Evolutionary conservation across 1,140 invertebrate genomes (phyloP).

Genomic region (Metaphire vulgaris): DNA sequence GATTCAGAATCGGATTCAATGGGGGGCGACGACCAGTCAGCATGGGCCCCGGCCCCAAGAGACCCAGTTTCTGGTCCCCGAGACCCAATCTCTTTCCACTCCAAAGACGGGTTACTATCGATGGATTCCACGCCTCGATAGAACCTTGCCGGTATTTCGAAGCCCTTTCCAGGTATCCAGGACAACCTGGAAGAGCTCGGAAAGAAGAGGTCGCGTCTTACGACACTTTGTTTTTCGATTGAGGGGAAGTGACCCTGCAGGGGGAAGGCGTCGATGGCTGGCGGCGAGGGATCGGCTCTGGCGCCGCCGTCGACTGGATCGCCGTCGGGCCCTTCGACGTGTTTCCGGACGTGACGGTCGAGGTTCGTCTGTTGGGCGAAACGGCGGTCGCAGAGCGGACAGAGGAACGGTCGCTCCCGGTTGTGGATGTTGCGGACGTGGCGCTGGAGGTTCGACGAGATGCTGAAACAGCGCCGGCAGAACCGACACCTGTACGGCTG

Average conservation of each 20-base stretch:
- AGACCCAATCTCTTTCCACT: neutral
- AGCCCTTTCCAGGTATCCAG: neutral
- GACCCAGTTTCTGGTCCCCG: too few relatives aligned
- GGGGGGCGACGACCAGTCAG: neutral
- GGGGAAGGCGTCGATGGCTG: neutral
- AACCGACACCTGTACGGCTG: conserved; percentile 95
- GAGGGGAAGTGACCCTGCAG: neutral
- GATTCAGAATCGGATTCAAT: neutral
- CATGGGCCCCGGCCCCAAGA: neutral
- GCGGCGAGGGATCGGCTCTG: neutral
- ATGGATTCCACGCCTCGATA: neutral
- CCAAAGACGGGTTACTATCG: neutral
- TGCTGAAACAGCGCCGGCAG: conserved; percentile 95
- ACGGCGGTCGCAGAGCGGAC: conserved; percentile 75
- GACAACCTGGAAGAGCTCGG: neutral
- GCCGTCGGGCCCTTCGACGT: conserved; percentile 55
- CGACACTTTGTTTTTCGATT: neutral
- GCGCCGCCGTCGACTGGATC: neutral
- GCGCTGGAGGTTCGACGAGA: conserved; percentile 94
- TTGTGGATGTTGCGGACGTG: conserved; percentile 99
- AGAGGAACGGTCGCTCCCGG: conserved; percentile 65
- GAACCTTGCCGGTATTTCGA: neutral
- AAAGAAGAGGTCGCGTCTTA: neutral
- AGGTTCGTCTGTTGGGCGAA: conserved; percentile 98
- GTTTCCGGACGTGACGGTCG: conserved; percentile 90